Evolutionary conservation across 2,113 vertebrate genomes (phyloP), one percentile per base, ranked within the genome.

Genomic region (Mionectes macconnelli): DNA sequence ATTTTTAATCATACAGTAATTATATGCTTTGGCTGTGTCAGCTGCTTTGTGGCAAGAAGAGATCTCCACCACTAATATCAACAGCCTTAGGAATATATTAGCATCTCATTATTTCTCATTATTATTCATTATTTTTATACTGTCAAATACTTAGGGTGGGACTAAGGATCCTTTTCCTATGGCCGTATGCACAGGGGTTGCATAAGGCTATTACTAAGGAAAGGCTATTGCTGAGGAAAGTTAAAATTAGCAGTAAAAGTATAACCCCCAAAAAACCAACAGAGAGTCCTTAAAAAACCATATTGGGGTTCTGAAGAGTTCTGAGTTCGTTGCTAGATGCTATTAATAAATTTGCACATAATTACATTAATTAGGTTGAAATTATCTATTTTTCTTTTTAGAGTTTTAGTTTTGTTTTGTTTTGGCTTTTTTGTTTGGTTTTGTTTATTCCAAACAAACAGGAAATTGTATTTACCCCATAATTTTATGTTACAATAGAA

Each of bases 381-480:
- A 78, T 67, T 49, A 63, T 70, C 16, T 56, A 44, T 0, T 27
- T 84, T 59, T 86, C 3, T 66, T 64, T 37, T 56, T 24, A n/a
- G 24, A 3, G 14, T n/a, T 22, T 28, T 45, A 4, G 0, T 4
- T 28, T 10, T 40, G 25, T 7, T 25, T 60, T 60, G 35, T 9
- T 4, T 39, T 59, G 31, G 19, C 7, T 9, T 33, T 59, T 35
- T 59, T 59, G n/a, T 57, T 57, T 57, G 55, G 22, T n/a, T 24
- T 57, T 24, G 8, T 23, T 70, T 33, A 49, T 49, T 74, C 30
- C 1, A 25, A 79, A 56, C 10, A 56, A 86, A 44, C 1, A n/a
- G 23, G 2, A 42, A 3, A 2, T 24, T 23, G 11, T 40, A 59
- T 80, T 87, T 76, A 59, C 63, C 25, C 33, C 30, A 40, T 87